Conservation (phyloP, 2,797 vertebrate genomes). For the Acanthurus leucopareius region DNA sequence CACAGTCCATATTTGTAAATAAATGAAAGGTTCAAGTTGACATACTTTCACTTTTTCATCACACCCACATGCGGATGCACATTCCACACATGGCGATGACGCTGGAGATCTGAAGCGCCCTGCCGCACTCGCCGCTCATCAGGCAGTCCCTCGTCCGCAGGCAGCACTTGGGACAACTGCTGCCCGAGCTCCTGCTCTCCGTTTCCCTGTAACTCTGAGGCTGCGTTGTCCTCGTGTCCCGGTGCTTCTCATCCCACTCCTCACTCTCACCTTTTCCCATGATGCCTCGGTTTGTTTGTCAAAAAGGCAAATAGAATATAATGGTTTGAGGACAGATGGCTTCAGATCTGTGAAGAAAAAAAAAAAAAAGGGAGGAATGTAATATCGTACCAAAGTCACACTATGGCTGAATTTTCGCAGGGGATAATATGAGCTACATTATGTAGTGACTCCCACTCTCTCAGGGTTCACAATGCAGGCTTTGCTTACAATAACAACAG, state of each 20-base stretch:
- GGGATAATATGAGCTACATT: slow-evolving; percentile 1
- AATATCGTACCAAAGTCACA: background rate
- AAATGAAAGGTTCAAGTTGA: slow-evolving; percentile 1
- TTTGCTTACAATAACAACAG: slow-evolving; percentile 34
- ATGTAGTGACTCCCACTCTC: background rate
- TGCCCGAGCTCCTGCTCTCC: background rate
- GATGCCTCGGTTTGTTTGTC: slow-evolving; percentile 2
- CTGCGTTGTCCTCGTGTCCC: slow-evolving; percentile 57
- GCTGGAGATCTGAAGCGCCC: slow-evolving; percentile 75
- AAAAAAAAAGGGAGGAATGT: background rate
- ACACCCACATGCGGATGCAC: slow-evolving; percentile 73
- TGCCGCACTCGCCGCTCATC: slow-evolving; percentile 81
- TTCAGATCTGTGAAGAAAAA: slow-evolving; percentile 36
- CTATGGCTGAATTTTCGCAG: slow-evolving; percentile 1
- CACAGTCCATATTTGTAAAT: background rate
- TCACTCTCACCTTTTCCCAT: slow-evolving; percentile 71
- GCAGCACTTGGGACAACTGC: slow-evolving; percentile 77
- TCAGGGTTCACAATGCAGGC: slow-evolving; percentile 17
- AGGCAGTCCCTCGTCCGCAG: slow-evolving; percentile 68
- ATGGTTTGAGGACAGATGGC: background rate
- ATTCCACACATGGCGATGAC: slow-evolving; percentile 76
- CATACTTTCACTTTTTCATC: slow-evolving; percentile 48
- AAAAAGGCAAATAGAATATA: background rate
- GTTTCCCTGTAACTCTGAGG: slow-evolving; percentile 32
- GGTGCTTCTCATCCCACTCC: slow-evolving; percentile 64